These are phyloP conservation scores for Steatocranus sp. DNA, from an alignment of 2,797 vertebrate genomes.

Conservation along the genomic window DNA sequence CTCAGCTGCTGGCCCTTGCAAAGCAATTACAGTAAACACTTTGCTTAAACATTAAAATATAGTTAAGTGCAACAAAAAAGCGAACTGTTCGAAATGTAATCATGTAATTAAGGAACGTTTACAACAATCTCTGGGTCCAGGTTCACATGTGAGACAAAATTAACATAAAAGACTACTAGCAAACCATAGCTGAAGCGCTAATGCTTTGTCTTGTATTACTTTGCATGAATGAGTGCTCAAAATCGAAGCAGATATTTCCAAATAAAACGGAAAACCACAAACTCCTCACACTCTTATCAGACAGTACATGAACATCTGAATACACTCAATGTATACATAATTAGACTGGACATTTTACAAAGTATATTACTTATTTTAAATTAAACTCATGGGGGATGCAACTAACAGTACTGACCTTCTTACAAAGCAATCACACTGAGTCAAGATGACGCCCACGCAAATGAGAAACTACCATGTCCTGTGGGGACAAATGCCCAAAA, in stretches of 20 bases:
- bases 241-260: fast-evolving
- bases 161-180: fast-evolving
- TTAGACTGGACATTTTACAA: neutral
- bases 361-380: neutral
- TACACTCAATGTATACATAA: fast-evolving
- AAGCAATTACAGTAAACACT: neutral
- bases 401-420: fast-evolving
- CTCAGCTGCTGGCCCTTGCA: fast-evolving
- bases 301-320: fast-evolving
- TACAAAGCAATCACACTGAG: neutral
- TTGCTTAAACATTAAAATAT: fast-evolving
- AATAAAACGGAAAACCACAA: fast-evolving
- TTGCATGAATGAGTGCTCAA: fast-evolving
- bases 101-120: neutral
- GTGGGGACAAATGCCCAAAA: neutral
- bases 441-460: fast-evolving
- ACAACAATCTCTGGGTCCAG: neutral
- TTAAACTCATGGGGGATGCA: fast-evolving
- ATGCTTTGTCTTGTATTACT: neutral
- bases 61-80: neutral
- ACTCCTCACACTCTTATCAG: neutral
- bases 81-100: fast-evolving
- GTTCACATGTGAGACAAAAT: neutral
- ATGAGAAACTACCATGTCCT: neutral
- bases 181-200: neutral